Evolutionary conservation across 2,113 vertebrate species (phyloP).

Genomic region (Formicarius rufipectus): DNA sequence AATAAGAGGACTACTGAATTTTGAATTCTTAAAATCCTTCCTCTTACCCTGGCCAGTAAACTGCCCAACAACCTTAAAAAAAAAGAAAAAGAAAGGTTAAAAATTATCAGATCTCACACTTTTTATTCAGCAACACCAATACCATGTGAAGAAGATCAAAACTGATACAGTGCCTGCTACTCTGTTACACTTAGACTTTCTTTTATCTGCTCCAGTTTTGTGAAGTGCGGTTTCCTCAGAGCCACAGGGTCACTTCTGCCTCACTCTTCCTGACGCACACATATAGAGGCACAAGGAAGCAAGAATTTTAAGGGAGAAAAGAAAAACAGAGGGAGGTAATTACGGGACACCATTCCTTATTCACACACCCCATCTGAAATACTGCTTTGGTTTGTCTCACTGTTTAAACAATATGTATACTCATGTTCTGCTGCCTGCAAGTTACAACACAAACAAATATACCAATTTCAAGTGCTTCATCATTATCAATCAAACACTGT

Average conservation of each 20-base stretch:
- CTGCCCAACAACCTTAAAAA: not conserved
- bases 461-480: not conserved
- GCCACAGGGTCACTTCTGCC: slow-evolving; percentile 14
- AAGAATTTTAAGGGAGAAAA: not conserved
- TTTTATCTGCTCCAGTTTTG: slow-evolving; percentile 1
- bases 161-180: not conserved
- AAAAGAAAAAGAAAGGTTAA: not conserved
- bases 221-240: not conserved
- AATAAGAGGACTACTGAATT: not conserved
- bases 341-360: not conserved
- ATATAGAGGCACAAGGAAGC: not conserved
- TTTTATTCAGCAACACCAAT: slow-evolving; percentile 20
- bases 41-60: not conserved
- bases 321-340: not conserved
- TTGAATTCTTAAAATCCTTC: not conserved
- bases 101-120: not conserved
- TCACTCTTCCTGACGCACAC: not conserved
- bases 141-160: not conserved
- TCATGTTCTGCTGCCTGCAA: not conserved
- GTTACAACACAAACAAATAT: not conserved
- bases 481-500: slow-evolving; percentile 36
- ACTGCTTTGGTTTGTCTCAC: not conserved
- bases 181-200: not conserved
- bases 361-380: not conserved
- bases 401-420: not conserved